Conservation (phyloP, 2,888 invertebrate species). For the Enchytraeus crypticus region DNA sequence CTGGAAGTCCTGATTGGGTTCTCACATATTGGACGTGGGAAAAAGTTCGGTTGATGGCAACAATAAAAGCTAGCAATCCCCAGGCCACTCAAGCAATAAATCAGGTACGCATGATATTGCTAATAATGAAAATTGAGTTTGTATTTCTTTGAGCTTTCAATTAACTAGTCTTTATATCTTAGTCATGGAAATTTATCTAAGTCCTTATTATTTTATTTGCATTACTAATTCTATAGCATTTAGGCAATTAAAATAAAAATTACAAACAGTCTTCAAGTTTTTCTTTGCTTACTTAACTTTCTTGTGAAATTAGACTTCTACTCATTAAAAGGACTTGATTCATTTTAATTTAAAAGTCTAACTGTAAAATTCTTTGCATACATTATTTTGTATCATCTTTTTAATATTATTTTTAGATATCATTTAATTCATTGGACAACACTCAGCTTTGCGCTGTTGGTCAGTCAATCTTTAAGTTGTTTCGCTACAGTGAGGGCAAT, state of each 20-base stretch:
- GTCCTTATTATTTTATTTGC: constrained; percentile 19
- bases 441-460: constrained; percentile 65
- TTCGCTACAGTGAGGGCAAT: constrained; percentile 67
- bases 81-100: constrained; percentile 55
- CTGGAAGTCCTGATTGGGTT: constrained; percentile 73
- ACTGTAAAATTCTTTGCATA: too few relatives aligned
- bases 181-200: constrained; percentile 46
- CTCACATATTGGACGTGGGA: constrained; percentile 57
- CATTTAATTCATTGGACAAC: constrained; percentile 68
- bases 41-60: constrained; percentile 64
- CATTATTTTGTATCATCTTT: too few relatives aligned
- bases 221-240: too few relatives aligned
- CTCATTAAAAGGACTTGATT: background rate
- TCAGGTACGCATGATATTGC: constrained; percentile 48
- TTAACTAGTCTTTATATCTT: background rate
- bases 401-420: constrained; percentile 53
- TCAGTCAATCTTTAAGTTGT: constrained; percentile 62
- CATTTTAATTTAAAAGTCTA: background rate
- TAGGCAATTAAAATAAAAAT: constrained; percentile 50
- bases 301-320: background rate
- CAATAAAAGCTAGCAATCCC: constrained; percentile 58
- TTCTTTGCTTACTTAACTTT: background rate
- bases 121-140: too few relatives aligned
- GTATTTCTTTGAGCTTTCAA: too few relatives aligned
- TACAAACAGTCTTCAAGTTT: constrained; percentile 26